phyloP scores from a whole-genome alignment of 2,888 invertebrate species.

The Tetheella fluctuosa region DNA sequence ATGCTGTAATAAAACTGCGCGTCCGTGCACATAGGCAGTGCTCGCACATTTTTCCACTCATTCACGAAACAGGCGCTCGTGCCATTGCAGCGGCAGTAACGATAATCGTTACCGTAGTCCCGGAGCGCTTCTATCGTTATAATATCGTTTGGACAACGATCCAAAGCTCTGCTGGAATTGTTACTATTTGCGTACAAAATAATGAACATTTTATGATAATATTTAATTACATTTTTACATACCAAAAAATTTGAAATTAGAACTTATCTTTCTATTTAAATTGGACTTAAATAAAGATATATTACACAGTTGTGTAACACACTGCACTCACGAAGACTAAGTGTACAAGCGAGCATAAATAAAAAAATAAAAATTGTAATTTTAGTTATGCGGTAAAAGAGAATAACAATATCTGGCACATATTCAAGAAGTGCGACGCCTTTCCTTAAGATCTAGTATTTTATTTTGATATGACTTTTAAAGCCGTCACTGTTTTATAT shows the following conservation, averaged over 20 bases:
- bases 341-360: background rate
- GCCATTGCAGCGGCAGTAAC: constrained; percentile 35
- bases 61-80: constrained; percentile 31
- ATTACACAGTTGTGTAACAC: too few species aligned
- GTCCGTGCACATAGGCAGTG: background rate
- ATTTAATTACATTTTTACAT: background rate
- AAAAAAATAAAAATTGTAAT: background rate
- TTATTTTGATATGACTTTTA: background rate
- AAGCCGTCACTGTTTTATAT: background rate
- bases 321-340: too few species aligned
- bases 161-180: constrained; percentile 7
- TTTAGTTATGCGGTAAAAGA: background rate
- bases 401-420: background rate
- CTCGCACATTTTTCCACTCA: constrained; percentile 22
- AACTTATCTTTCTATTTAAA: too few species aligned
- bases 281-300: too few species aligned
- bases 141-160: constrained; percentile 17
- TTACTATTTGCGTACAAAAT: constrained; percentile 2
- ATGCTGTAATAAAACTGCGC: background rate
- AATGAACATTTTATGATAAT: background rate
- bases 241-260: too few species aligned
- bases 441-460: background rate
- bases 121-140: constrained; percentile 12
- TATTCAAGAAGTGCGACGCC: background rate
- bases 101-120: constrained; percentile 37